These are phyloP conservation scores for Sarcophilus harrisii DNA, from an alignment of 2,797 vertebrate species.

Conservation along the genomic window DNA sequence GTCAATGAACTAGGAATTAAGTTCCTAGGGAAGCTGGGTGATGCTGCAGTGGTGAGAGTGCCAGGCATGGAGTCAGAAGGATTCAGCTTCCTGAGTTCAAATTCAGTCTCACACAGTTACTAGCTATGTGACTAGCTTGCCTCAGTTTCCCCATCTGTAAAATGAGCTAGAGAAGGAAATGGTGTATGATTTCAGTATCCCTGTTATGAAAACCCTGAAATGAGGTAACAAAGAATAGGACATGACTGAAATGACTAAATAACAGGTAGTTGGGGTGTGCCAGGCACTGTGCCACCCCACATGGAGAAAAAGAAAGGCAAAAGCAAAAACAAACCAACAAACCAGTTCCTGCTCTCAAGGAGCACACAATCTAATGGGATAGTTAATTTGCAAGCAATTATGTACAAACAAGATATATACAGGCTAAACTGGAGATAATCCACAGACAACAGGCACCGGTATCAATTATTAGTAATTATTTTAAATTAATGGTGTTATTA, in stretches of 20 bases:
- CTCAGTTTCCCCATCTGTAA: not conserved
- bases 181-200: not conserved
- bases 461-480: not conserved
- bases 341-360: not conserved
- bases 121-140: not conserved
- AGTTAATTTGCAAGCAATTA: not conserved
- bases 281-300: not conserved
- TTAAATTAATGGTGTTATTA: not conserved
- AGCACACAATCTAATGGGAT: not conserved
- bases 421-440: not conserved
- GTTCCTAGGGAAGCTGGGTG: not conserved
- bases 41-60: not conserved
- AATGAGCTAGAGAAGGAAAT: not conserved
- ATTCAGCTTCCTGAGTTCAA: not conserved
- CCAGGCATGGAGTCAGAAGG: not conserved
- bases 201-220: not conserved
- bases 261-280: not conserved
- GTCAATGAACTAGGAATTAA: not conserved
- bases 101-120: not conserved
- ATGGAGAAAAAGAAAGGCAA: not conserved
- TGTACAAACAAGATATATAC: not conserved
- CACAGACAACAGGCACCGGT: not conserved
- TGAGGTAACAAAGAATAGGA: not conserved
- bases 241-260: not conserved
- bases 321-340: not conserved